Evolutionary conservation across 2,888 invertebrate genomes (phyloP), one percentile per base, ranked within the genome.

Genomic region (Rhorus exstirpatorius): DNA sequence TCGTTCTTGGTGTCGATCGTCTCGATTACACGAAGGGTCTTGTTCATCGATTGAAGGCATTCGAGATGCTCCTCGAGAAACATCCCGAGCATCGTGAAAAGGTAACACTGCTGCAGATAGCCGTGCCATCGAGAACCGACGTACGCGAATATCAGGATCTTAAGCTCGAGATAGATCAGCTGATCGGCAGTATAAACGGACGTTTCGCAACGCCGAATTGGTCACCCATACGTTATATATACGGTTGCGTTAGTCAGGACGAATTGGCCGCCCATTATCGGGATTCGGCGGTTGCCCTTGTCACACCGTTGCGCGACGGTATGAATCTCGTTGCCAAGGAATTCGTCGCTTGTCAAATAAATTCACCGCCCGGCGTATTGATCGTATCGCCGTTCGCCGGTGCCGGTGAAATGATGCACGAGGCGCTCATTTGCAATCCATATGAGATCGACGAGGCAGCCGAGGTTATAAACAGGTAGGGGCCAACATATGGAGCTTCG

Each of bases 291-390:
- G 97, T 98, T 0, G 97, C 97, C 38, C 93, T 98, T 49, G 97
- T 98, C 0, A 98, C 98, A 0, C 98, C 98, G 0, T 92, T 98
- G 1, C 94, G 98, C 70, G 98, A 98, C 89, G 97, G 97, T 67
- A 98, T 98, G 98, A 98, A 98, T 93, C 94, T 98, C 71, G 98
- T 98, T 0, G 98, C 98, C 6, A 98, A 98, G 91, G 98, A 98
- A 92, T 98, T 97, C 90, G 98, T 98, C 0, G 98, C 98, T 0
- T 98, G 98, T 89, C 97, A 98, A 93, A 97, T 97, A 41, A 97
- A 97, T 88, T 95, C 95, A 24, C 96, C 97, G 0, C 97, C 97
- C 0, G 98, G 98, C 1, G 98, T 98, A 0, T 93, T 98, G 44
- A 97, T 98, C 65, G 96, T 98, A 7, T 98, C 98, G 0, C 98